phyloP scores from a whole-genome alignment of 2,888 invertebrate genomes.

The Agrotis segetum region DNA sequence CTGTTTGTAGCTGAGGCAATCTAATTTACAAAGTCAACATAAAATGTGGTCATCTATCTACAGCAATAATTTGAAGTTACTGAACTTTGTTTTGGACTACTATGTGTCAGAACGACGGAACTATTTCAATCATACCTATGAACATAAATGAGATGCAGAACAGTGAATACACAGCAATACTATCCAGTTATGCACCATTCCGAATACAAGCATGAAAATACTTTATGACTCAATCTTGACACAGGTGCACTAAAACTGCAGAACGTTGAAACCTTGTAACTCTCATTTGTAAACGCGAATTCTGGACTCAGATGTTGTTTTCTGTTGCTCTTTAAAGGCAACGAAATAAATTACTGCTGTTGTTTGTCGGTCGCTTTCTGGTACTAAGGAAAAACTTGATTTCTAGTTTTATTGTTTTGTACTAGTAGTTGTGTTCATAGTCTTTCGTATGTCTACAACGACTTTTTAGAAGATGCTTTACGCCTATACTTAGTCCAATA shows the following conservation, averaged over 20 bases:
- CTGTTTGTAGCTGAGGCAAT: no score
- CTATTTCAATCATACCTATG: constrained; percentile 5
- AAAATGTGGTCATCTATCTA: background rate
- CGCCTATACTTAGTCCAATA: no score
- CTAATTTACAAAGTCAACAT: background rate
- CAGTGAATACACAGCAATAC: constrained; percentile 6
- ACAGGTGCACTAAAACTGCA: constrained; percentile 56
- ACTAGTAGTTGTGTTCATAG: background rate
- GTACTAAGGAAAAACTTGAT: background rate
- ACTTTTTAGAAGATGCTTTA: no score
- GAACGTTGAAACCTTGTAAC: constrained; percentile 28
- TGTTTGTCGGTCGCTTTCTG: background rate
- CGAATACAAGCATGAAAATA: constrained; percentile 43
- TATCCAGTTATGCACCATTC: constrained; percentile 30
- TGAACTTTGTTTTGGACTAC: no score
- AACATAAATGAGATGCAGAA: constrained; percentile 21
- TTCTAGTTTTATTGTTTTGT: background rate
- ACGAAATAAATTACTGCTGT: constrained; percentile 20
- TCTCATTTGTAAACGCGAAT: constrained; percentile 50
- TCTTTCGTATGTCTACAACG: no score
- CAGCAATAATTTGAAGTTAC: no score
- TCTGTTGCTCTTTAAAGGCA: constrained; percentile 28
- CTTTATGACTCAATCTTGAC: constrained; percentile 55
- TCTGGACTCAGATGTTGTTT: constrained; percentile 25
- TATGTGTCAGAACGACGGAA: background rate